phyloP scores from a whole-genome alignment of 2,113 vertebrate genomes.

The Todiramphus saurophagus region DNA sequence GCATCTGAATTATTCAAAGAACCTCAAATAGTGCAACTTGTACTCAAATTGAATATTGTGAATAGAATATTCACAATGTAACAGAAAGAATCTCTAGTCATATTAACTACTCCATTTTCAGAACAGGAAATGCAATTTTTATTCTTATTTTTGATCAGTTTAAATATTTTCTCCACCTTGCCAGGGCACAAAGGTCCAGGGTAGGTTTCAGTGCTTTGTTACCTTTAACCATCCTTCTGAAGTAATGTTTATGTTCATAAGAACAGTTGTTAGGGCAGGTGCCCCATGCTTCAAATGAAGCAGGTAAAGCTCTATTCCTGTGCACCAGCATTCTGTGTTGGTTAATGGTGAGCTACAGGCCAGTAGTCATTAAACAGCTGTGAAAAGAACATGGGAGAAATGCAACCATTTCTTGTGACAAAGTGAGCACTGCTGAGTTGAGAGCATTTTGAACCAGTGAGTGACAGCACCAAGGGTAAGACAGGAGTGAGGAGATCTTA shows the following conservation, averaged over 20 bases:
- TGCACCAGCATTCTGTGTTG: neutral
- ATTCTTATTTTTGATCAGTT: neutral
- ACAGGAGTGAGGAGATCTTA: neutral
- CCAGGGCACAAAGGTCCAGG: neutral
- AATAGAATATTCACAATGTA: slow-evolving; percentile 53
- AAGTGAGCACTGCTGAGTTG: neutral
- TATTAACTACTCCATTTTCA: slow-evolving; percentile 37
- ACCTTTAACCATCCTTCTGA: neutral
- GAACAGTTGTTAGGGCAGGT: neutral
- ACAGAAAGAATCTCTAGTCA: slow-evolving; percentile 42
- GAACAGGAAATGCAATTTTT: neutral
- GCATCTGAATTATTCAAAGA: slow-evolving; percentile 72
- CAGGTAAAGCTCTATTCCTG: neutral
- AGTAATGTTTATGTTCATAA: neutral
- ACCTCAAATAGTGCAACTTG: slow-evolving; percentile 72
- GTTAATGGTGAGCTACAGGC: neutral
- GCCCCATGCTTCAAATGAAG: neutral
- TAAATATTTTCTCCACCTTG: neutral
- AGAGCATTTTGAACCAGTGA: neutral
- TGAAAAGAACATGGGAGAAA: neutral
- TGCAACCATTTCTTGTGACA: neutral
- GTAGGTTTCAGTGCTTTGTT: neutral
- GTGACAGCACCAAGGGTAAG: slow-evolving; percentile 17
- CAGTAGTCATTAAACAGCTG: neutral
- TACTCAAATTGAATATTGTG: slow-evolving; percentile 75